Evolutionary conservation across 2,113 vertebrate species (phyloP).

Genomic region (Cyprinus carpio): DNA sequence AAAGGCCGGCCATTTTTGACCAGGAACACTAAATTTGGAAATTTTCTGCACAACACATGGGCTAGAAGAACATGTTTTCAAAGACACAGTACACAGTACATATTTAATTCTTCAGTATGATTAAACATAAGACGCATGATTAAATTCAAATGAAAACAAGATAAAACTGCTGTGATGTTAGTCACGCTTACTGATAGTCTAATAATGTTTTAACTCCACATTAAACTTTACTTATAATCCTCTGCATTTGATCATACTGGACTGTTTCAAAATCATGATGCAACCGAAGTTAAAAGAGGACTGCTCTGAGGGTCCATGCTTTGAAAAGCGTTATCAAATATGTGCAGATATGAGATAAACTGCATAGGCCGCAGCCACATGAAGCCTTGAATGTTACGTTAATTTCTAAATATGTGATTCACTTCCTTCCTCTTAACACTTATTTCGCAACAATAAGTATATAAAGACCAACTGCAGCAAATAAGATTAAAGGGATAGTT

Average conservation of each 20-base stretch:
- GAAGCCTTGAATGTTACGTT: too few relatives aligned
- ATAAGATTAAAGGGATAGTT: too few relatives aligned
- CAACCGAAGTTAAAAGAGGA: conserved; percentile 17
- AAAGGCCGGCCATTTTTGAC: too few relatives aligned
- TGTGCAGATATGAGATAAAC: conserved; percentile 25
- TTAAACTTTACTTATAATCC: not conserved
- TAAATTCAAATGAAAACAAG: not conserved
- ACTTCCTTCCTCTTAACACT: conserved; percentile 1
- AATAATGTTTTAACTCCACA: conserved; percentile 18
- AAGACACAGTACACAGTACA: not conserved
- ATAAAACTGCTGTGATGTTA: conserved; percentile 28
- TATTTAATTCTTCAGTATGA: not conserved
- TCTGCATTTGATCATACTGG: conserved; percentile 3
- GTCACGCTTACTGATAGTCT: conserved; percentile 38
- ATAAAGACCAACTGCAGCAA: not conserved
- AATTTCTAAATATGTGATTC: not conserved
- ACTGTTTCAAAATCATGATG: conserved; percentile 15
- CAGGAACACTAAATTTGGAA: too few relatives aligned
- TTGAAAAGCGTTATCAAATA: conserved; percentile 35
- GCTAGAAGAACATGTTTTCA: not conserved
- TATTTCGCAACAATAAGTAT: not conserved
- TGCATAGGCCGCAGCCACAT: not conserved
- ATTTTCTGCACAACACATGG: too few relatives aligned
- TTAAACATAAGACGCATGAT: not conserved
- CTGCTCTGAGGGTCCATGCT: conserved; percentile 12